Evolutionary conservation across 2,113 vertebrate genomes (phyloP).

Genomic region (Jaculus jaculus): DNA sequence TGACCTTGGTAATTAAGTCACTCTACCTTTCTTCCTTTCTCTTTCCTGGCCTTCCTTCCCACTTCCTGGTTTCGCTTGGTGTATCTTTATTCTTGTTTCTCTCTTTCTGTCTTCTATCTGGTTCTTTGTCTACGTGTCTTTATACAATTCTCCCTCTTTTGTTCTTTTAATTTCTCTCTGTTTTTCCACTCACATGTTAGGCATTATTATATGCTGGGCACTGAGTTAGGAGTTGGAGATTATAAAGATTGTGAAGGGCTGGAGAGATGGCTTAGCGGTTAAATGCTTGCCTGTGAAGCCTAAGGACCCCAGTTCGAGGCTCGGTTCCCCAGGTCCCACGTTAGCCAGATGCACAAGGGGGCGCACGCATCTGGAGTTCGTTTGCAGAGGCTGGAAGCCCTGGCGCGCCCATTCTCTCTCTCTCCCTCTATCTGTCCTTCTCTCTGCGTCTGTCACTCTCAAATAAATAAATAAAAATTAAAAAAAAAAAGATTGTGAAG

Average conservation of each 20-base stretch:
- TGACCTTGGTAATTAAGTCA: neutral
- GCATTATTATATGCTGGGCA: neutral
- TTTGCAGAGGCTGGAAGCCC: too few species aligned
- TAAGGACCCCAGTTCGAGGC: too few species aligned
- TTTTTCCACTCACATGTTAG: neutral
- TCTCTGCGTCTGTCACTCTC: too few species aligned
- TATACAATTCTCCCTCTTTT: neutral
- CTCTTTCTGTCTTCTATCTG: neutral
- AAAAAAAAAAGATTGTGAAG: too few species aligned
- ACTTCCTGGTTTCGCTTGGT: neutral
- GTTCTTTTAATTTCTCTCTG: neutral
- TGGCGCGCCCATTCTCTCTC: too few species aligned
- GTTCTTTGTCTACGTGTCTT: fast-evolving
- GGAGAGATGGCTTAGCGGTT: too few species aligned
- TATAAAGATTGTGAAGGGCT: neutral
- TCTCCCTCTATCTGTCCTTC: too few species aligned
- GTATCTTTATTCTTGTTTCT: neutral
- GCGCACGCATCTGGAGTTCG: too few species aligned
- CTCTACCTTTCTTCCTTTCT: neutral
- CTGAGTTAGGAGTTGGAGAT: neutral
- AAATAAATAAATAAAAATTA: too few species aligned
- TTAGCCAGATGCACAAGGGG: too few species aligned
- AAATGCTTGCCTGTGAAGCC: too few species aligned
- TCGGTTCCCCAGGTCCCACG: too few species aligned
- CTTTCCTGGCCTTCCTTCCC: neutral